phyloP scores from a whole-genome alignment of 2,113 vertebrate species.

The Pachycephala philippinensis region DNA sequence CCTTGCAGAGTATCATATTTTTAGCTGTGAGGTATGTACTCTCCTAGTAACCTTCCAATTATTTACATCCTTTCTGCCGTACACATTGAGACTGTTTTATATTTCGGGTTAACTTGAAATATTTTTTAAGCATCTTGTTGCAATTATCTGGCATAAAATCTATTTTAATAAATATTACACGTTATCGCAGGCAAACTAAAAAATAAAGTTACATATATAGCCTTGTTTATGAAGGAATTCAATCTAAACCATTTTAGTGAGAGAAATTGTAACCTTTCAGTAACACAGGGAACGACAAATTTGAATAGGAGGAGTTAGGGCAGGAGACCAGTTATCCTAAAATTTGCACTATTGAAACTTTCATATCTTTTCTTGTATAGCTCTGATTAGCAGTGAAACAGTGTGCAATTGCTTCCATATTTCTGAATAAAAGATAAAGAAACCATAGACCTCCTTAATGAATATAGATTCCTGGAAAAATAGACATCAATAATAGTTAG shows the following conservation, averaged over 20 bases:
- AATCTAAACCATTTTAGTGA: background rate
- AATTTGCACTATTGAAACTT: constrained; percentile 11
- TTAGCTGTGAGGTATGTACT: background rate
- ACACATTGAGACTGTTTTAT: background rate
- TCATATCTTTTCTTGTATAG: background rate
- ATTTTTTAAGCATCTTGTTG: background rate
- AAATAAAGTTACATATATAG: background rate
- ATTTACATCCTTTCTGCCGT: background rate
- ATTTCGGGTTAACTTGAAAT: background rate
- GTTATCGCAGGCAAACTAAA: background rate
- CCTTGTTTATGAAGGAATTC: background rate
- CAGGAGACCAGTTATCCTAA: background rate
- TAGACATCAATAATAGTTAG: constrained; percentile 56
- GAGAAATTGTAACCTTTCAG: background rate
- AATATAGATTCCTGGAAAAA: constrained; percentile 62
- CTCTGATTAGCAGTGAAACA: constrained; percentile 50
- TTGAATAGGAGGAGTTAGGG: background rate
- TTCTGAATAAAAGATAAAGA: constrained; percentile 52
- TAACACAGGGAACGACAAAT: background rate
- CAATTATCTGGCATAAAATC: background rate
- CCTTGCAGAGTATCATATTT: background rate
- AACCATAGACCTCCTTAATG: constrained; percentile 23
- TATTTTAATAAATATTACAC: background rate
- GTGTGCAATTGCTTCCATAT: constrained; percentile 55
- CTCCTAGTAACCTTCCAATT: background rate